Conservation (phyloP, 2,113 vertebrate genomes). For the Pholis gunnellus region DNA sequence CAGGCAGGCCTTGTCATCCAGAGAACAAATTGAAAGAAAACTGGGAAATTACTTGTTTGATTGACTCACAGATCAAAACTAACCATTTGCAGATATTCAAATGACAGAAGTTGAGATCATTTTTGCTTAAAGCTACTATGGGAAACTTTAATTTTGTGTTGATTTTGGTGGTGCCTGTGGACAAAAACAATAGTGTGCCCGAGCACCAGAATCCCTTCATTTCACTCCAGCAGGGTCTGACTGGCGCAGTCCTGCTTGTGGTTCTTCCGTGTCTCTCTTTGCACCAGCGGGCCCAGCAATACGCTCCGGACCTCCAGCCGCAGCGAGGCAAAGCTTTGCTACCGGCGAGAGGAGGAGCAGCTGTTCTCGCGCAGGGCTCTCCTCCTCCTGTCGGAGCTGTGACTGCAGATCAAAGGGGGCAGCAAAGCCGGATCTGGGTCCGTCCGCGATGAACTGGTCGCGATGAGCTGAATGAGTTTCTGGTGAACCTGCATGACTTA, state of each 20-base stretch:
- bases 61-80: too few relatives aligned
- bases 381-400: background rate
- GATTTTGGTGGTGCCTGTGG: background rate
- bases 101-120: background rate
- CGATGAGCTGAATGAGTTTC: background rate
- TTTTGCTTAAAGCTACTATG: background rate
- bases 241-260: too few relatives aligned
- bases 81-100: background rate
- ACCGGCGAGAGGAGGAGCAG: background rate
- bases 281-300: background rate
- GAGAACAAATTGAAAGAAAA: background rate
- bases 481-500: background rate
- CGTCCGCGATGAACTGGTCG: background rate
- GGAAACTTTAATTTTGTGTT: background rate
- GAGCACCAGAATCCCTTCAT: background rate
- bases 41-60: background rate
- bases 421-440: background rate
- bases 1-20: constrained; percentile 68
- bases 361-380: background rate
- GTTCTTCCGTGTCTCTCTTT: background rate
- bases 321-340: background rate
- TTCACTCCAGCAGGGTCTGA: background rate
- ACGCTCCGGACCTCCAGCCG: background rate
- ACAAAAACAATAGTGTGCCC: background rate
- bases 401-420: background rate